A percentile compares a stretch with the other conserved stretches of the same genome.
These are phyloP conservation scores for Aurelia aurita DNA, from an alignment of 30 jellyfish, hydroid and myxozoan species.

Conservation along the genomic window DNA sequence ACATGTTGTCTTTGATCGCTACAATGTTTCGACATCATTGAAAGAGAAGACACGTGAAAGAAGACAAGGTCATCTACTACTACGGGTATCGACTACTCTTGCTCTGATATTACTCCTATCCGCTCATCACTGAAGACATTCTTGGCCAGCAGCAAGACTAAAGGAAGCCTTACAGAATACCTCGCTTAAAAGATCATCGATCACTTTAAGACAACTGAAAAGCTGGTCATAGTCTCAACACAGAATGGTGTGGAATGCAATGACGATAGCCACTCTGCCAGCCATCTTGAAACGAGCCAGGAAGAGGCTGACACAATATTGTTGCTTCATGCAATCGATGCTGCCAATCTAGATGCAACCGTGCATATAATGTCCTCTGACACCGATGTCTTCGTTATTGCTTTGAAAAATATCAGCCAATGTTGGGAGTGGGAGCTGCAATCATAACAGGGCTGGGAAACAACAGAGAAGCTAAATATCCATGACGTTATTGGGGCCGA, in stretches of 20 bases:
- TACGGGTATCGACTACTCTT: slow-evolving; percentile 17
- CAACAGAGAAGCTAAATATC: slow-evolving; percentile 33
- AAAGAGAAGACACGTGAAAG: slow-evolving; percentile 43
- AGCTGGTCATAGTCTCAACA: slow-evolving; percentile 51
- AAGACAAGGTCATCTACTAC: slow-evolving; percentile 36
- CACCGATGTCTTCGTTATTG: slow-evolving; percentile 32
- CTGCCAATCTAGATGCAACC: slow-evolving; percentile 32
- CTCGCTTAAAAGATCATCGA: slow-evolving; percentile 32
- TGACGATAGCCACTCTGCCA: slow-evolving; percentile 42
- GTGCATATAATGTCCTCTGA: slow-evolving; percentile 28
- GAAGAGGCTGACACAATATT: slow-evolving; percentile 37
- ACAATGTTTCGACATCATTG: slow-evolving; percentile 39
- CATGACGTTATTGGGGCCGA: slow-evolving; percentile 41
- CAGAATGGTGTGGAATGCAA: slow-evolving; percentile 45
- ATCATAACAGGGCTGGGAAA: slow-evolving; percentile 37
- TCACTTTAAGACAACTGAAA: slow-evolving; percentile 38
- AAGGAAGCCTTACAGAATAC: slow-evolving; percentile 56
- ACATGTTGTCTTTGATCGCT: slow-evolving; percentile 42
- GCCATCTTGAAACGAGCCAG: slow-evolving; percentile 34
- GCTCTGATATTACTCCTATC: slow-evolving; percentile 51
- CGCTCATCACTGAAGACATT: slow-evolving; percentile 48
- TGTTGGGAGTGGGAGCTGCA: slow-evolving; percentile 43
- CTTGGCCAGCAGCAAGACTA: slow-evolving; percentile 46
- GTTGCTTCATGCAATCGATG: slow-evolving; percentile 46
- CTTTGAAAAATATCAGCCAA: slow-evolving; percentile 38